Conservation (phyloP, 2,888 invertebrate species). For the Pterostichus madidus region DNA sequence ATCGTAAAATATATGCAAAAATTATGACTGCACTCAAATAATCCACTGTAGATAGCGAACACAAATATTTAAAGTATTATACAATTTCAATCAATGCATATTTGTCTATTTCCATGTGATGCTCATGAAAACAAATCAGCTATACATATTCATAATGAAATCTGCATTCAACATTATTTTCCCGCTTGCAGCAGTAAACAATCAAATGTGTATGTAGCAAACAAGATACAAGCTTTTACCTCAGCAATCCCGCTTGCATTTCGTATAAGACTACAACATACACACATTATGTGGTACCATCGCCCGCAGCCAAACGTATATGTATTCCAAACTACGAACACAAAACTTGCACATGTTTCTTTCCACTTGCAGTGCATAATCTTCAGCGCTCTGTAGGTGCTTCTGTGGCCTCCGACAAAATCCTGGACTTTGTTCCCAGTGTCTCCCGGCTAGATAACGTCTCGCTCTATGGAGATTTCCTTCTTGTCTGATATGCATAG, state of each 20-base stretch:
- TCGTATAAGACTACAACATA: neutral
- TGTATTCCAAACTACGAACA: conserved; percentile 36
- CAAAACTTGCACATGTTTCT: conserved; percentile 15
- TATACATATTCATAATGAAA: conserved; percentile 49
- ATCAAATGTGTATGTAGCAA: conserved; percentile 21
- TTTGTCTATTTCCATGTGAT: neutral
- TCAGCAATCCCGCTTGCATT: conserved; percentile 10
- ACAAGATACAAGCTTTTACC: conserved; percentile 20
- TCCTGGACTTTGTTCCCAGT: neutral
- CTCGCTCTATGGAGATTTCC: too few species aligned
- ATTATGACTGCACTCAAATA: conserved; percentile 4
- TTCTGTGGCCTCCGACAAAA: conserved; percentile 2
- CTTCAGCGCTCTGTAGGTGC: conserved; percentile 6
- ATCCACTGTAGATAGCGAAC: conserved; percentile 9
- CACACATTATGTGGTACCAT: neutral
- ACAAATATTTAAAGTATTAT: conserved; percentile 19
- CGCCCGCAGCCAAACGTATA: conserved; percentile 29
- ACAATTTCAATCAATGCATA: conserved; percentile 20
- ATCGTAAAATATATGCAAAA: conserved; percentile 10
- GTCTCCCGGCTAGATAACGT: neutral
- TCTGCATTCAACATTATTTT: conserved; percentile 31
- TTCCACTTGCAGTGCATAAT: conserved; percentile 27
- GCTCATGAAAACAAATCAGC: conserved; percentile 35
- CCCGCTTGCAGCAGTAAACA: conserved; percentile 35
- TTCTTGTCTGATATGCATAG: too few species aligned